These are phyloP conservation scores for Crocidura indochinensis DNA, from an alignment of 2,797 vertebrate species.

Conservation along the genomic window DNA sequence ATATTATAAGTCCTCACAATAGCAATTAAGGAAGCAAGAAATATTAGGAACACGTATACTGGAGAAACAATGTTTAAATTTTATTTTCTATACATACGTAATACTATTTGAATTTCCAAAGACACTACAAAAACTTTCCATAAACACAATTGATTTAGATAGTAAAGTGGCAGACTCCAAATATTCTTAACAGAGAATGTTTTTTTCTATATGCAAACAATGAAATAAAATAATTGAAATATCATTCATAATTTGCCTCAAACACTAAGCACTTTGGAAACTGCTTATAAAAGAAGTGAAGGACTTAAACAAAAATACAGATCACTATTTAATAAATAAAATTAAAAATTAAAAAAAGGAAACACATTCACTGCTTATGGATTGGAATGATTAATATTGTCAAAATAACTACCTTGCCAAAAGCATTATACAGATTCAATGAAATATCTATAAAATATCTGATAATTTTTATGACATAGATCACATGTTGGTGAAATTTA, in stretches of 20 bases:
- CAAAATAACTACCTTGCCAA: background rate
- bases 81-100: background rate
- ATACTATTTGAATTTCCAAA: background rate
- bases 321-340: background rate
- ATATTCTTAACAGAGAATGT: background rate
- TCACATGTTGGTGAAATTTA: background rate
- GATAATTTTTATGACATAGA: background rate
- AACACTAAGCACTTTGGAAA: background rate
- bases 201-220: no score
- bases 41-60: background rate
- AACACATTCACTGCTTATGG: background rate
- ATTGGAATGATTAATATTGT: background rate
- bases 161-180: background rate
- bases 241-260: no score
- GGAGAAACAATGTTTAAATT: background rate
- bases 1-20: background rate
- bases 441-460: background rate
- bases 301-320: background rate
- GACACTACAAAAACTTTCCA: background rate
- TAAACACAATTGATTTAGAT: background rate
- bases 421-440: background rate
- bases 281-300: background rate
- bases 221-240: no score
- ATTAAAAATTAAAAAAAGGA: background rate
- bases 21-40: background rate